A percentile compares a stretch with the other conserved stretches of the same genome.
These are phyloP conservation scores for Acronicta alni DNA, from an alignment of 2,888 invertebrate genomes.

Conservation along the genomic window DNA sequence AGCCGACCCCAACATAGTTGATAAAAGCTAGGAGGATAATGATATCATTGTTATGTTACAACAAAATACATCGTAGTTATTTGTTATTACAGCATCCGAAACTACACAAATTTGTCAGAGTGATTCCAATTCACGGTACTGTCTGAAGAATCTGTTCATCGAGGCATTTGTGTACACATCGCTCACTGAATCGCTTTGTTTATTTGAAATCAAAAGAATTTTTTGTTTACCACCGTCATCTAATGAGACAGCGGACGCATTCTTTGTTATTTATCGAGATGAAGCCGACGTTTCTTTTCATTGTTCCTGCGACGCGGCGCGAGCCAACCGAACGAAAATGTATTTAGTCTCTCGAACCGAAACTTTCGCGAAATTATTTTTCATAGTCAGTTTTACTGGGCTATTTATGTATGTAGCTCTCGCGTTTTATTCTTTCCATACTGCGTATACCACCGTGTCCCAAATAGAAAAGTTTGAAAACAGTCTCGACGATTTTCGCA, in stretches of 20 bases:
- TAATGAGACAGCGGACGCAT: constrained; percentile 57
- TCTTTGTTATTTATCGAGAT: constrained; percentile 65
- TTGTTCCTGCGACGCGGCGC: constrained; percentile 55
- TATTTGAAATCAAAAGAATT: constrained; percentile 68
- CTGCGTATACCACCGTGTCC: constrained; percentile 61
- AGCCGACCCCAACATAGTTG: too few relatives aligned
- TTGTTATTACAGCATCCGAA: neutral
- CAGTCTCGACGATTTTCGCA: constrained; percentile 27
- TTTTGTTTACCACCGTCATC: constrained; percentile 69
- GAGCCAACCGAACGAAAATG: constrained; percentile 61
- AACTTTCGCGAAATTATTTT: constrained; percentile 77
- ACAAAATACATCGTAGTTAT: too few relatives aligned
- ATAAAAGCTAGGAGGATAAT: too few relatives aligned
- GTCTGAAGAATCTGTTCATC: constrained; percentile 35
- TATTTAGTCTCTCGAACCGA: constrained; percentile 68
- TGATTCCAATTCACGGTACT: constrained; percentile 29
- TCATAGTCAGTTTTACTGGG: constrained; percentile 74
- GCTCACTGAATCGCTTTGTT: constrained; percentile 60
- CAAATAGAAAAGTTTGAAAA: constrained; percentile 55
- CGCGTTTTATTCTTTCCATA: constrained; percentile 77
- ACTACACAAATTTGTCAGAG: neutral
- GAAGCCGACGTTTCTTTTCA: constrained; percentile 51
- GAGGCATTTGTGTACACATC: constrained; percentile 26
- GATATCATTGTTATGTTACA: too few relatives aligned
- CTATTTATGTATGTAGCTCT: constrained; percentile 72